These are phyloP conservation scores for Sarcophaga subvicina DNA, from an alignment of 2,888 invertebrate species.

Conservation along the genomic window DNA sequence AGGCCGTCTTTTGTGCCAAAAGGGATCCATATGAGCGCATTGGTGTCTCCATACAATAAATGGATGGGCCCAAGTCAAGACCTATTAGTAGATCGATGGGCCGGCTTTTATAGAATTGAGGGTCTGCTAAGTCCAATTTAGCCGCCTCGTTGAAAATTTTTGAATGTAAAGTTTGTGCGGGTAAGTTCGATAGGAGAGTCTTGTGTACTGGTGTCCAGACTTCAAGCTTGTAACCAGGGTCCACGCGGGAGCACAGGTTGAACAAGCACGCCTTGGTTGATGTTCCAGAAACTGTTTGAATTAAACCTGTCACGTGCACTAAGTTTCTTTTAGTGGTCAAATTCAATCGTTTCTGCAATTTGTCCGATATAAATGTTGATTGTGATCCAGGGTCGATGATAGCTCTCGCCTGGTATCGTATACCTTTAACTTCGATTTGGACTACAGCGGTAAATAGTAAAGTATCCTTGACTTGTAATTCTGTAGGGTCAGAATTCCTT, in stretches of 20 bases:
- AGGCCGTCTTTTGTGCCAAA: neutral
- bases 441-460: neutral
- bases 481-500: neutral
- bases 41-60: neutral
- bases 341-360: too few species aligned
- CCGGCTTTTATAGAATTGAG: neutral
- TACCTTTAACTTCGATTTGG: neutral
- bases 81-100: too few species aligned
- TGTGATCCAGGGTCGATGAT: too few species aligned
- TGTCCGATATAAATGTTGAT: too few species aligned
- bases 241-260: too few species aligned
- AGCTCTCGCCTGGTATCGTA: neutral
- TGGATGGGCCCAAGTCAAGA: too few species aligned
- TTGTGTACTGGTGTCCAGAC: too few species aligned
- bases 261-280: too few species aligned
- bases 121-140: neutral
- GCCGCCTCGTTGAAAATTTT: neutral
- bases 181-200: neutral
- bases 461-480: neutral
- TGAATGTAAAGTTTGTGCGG: neutral
- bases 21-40: constrained; percentile 5
- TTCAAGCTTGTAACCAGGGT: too few species aligned
- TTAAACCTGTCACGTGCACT: too few species aligned
- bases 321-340: too few species aligned
- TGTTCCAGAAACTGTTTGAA: too few species aligned